A percentile compares a stretch with the other conserved stretches of the same genome.
phyloP scores from a whole-genome alignment of 2,888 invertebrate species.

The Sarcophaga subvicina region DNA sequence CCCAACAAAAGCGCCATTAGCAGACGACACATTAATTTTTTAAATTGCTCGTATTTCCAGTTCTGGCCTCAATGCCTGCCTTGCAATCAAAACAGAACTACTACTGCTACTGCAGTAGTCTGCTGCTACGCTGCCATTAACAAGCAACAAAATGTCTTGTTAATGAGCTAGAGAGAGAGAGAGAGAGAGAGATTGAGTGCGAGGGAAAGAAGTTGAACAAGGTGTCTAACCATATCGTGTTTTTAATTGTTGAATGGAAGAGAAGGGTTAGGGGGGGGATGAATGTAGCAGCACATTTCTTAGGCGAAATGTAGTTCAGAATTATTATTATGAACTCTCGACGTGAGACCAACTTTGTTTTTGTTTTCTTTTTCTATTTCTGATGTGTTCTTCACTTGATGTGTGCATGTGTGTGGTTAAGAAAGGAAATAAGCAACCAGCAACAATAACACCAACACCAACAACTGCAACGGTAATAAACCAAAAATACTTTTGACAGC shows the following conservation, averaged over 20 bases:
- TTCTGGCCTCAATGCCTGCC: not conserved
- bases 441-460: not conserved
- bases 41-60: constrained; percentile 30
- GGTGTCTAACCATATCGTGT: too few species aligned
- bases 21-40: constrained; percentile 61
- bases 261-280: not conserved
- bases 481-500: constrained; percentile 17
- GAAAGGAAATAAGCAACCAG: not conserved
- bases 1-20: constrained; percentile 59
- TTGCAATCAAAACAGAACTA: not conserved
- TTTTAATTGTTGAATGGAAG: not conserved
- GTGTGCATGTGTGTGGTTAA: not conserved
- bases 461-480: constrained; percentile 3
- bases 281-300: constrained; percentile 5
- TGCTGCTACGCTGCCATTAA: not conserved
- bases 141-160: constrained; percentile 10
- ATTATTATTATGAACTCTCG: constrained; percentile 54
- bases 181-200: not conserved
- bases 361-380: constrained; percentile 17
- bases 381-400: too few species aligned
- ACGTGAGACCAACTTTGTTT: constrained; percentile 47
- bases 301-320: constrained; percentile 49
- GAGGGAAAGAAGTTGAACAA: too few species aligned
- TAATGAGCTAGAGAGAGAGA: not conserved
- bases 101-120: not conserved